Base-by-base conservation (phyloP, 1,140 invertebrate species). In the Propsilocerus akamusi region DNA sequence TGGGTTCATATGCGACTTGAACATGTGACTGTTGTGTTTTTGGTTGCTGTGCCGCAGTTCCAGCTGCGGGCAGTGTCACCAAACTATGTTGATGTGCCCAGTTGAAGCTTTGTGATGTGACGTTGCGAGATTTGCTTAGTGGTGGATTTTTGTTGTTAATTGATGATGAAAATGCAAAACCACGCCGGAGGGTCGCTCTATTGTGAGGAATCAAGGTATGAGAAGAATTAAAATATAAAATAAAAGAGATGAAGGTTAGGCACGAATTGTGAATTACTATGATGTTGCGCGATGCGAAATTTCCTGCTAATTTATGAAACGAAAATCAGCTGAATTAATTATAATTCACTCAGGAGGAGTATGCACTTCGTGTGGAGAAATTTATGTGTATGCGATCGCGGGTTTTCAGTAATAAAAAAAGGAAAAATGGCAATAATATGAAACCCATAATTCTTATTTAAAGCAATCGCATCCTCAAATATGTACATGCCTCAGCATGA, bases 71-170 rank as follows among this genome's bases (percentile, higher is more conserved):
- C 11, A 20, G 3, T 37, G 32, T 17, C 22, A 20, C 5, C 17
- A 17, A 7, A 41, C 34, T 41, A 20, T 41, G 34, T 17, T 41
- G 34, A 20, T 41, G 34, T 4, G 34, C 22, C 62, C 61, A 65
- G 52, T 64, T 62, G 56, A 65, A 58, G 58, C 63, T 65, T 55
- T 78, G 74, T 52, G 63, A 65, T 24, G 60, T 64, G 14, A 65
- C 61, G 28, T 65, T 65, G 47, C 79, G 68, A 11, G 78, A 81
- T 63, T 83, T 83, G 49, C 80, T 67, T 51, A 85, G 64, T 4
- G 81, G 82, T 46, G 81, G 82, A 65, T 85, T 84, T 52, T 80
- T 74, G n/a, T 72, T 78, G 53, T 76, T 73, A 10, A 76, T 76
- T 28, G 63, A 61, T 34, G 59, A 60, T 49, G 63, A 64, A 49